Percentiles rank a stretch among this genome's conserved stretches.
Evolutionary conservation across 2,113 vertebrate genomes (phyloP).

Genomic region (Chloroceryle aenea): DNA sequence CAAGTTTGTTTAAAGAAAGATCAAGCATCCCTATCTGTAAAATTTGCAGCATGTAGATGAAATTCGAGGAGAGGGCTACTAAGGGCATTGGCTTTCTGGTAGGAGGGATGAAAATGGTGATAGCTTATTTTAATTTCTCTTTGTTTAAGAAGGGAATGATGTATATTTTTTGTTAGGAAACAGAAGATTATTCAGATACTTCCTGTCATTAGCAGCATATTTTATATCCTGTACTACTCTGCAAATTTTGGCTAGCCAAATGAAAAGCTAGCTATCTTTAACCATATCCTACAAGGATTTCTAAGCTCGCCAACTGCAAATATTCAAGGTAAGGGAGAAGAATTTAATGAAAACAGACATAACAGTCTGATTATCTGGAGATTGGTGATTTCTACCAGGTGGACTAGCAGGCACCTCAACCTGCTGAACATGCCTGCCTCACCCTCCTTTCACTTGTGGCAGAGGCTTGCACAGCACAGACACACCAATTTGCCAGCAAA

Average conservation of each 20-base stretch:
- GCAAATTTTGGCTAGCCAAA: not conserved
- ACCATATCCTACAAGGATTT: not conserved
- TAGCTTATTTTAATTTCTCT: not conserved
- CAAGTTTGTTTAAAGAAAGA: not conserved
- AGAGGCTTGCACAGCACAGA: not conserved
- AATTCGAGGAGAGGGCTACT: not conserved
- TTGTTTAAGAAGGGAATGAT: not conserved
- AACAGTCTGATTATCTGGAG: not conserved
- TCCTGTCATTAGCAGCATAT: not conserved
- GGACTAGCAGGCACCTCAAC: not conserved
- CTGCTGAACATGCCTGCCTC: not conserved
- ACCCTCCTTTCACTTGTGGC: not conserved
- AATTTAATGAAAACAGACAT: not conserved
- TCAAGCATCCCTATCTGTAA: not conserved
- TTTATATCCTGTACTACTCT: not conserved
- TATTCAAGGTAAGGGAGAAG: not conserved
- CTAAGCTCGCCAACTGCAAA: not conserved
- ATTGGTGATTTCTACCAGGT: not conserved
- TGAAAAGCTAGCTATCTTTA: not conserved
- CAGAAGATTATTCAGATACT: not conserved
- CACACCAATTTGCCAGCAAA: not conserved
- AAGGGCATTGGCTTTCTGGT: not conserved
- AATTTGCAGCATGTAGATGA: not conserved
- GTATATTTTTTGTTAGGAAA: not conserved
- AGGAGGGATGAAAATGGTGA: not conserved